Conservation (phyloP, 2,797 vertebrate genomes). For the Agapornis canus region DNA sequence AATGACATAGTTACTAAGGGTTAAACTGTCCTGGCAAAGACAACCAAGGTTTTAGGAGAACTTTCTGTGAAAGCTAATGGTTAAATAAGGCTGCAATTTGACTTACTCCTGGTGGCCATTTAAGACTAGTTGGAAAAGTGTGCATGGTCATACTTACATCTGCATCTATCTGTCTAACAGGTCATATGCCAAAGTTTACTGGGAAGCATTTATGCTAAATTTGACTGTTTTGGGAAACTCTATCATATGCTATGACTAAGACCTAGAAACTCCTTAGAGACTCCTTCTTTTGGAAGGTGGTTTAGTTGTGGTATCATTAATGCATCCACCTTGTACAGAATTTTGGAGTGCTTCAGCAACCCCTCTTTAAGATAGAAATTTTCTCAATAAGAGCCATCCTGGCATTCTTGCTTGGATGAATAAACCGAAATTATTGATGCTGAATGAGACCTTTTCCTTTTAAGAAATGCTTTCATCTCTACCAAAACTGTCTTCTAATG, state of each 20-base stretch:
- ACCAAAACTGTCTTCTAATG: neutral
- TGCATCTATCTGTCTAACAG: neutral
- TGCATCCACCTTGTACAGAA: neutral
- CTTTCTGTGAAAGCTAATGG: neutral
- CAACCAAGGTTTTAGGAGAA: neutral
- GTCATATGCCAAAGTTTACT: neutral
- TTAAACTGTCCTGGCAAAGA: neutral
- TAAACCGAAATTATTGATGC: neutral
- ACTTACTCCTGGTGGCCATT: neutral
- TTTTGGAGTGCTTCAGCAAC: neutral
- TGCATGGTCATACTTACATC: neutral
- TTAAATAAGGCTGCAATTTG: neutral
- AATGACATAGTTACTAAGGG: neutral
- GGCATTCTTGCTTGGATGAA: neutral
- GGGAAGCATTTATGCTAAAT: neutral
- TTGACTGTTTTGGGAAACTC: neutral
- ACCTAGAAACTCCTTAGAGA: neutral
- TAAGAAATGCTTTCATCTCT: neutral
- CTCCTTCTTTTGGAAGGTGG: neutral
- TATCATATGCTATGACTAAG: neutral
- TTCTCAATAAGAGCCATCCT: neutral
- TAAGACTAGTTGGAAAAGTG: neutral
- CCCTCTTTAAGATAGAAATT: neutral
- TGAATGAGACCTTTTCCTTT: neutral
- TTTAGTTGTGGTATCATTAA: neutral